Evolutionary conservation across 2,113 vertebrate species (phyloP).

Genomic region (Ia io): DNA sequence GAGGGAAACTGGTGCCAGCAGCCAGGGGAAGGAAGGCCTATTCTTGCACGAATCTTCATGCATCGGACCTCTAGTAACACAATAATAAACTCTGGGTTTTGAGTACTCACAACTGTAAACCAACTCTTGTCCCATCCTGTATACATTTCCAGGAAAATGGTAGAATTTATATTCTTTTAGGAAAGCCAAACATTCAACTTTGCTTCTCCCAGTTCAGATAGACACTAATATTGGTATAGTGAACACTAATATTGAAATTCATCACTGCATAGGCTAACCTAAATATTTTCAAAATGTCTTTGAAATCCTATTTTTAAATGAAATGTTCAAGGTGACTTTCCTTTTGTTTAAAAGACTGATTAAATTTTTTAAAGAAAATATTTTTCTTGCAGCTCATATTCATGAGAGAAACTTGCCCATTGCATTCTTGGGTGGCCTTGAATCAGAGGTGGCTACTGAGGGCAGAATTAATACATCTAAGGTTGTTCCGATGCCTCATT

Average conservation of each 20-base stretch:
- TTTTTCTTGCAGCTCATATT: slow-evolving; percentile 15
- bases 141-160: background rate
- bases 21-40: too few relatives aligned
- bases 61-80: background rate
- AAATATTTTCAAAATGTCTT: background rate
- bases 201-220: background rate
- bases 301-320: slow-evolving; percentile 2
- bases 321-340: background rate
- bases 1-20: too few relatives aligned
- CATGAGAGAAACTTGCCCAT: background rate
- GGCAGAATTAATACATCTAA: background rate
- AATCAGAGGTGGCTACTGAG: background rate
- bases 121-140: background rate
- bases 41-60: too few relatives aligned
- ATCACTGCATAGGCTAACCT: background rate
- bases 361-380: slow-evolving; percentile 1
- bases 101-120: background rate
- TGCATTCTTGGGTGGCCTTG: slow-evolving; percentile 32
- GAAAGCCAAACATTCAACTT: background rate
- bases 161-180: background rate
- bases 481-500: background rate
- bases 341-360: background rate
- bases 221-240: background rate
- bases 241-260: background rate
- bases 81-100: background rate